Percentiles rank a stretch among this genome's conserved stretches.
Evolutionary conservation across 2,113 vertebrate genomes (phyloP).

Genomic region (Phainopepla nitens): DNA sequence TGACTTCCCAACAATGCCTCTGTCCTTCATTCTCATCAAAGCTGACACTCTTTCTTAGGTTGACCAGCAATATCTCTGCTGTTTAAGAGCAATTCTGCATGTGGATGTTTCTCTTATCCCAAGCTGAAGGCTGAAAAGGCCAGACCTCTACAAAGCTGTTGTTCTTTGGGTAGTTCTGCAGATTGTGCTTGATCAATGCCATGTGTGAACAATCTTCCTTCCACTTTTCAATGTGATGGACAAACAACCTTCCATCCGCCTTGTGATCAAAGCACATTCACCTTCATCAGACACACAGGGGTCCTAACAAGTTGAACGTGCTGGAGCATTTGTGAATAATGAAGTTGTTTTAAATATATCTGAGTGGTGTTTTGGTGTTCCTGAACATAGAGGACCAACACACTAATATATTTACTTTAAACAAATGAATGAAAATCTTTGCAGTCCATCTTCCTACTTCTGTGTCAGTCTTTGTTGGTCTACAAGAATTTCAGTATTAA

Average conservation of each 20-base stretch:
- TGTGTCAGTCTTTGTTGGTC: neutral
- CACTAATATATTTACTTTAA: neutral
- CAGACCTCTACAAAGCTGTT: neutral
- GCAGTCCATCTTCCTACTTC: neutral
- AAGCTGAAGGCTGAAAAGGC: neutral
- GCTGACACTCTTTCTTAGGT: neutral
- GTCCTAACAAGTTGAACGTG: neutral
- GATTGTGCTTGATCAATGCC: neutral
- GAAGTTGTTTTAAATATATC: neutral
- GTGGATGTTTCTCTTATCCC: neutral
- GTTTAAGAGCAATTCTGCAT: neutral
- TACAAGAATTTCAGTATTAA: neutral
- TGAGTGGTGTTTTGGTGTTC: neutral
- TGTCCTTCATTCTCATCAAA: neutral
- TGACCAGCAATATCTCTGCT: neutral
- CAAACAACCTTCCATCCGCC: fast-evolving
- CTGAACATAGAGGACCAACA: neutral
- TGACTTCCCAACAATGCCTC: neutral
- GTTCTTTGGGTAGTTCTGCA: neutral
- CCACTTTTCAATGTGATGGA: neutral
- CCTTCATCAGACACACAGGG: neutral
- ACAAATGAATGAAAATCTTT: neutral
- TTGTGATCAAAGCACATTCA: neutral
- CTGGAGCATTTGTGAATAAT: neutral
- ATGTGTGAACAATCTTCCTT: fast-evolving